Percentiles rank a stretch among this genome's conserved stretches.
Evolutionary conservation across 2,888 invertebrate species (phyloP).

Genomic region (Melanotus villosus): DNA sequence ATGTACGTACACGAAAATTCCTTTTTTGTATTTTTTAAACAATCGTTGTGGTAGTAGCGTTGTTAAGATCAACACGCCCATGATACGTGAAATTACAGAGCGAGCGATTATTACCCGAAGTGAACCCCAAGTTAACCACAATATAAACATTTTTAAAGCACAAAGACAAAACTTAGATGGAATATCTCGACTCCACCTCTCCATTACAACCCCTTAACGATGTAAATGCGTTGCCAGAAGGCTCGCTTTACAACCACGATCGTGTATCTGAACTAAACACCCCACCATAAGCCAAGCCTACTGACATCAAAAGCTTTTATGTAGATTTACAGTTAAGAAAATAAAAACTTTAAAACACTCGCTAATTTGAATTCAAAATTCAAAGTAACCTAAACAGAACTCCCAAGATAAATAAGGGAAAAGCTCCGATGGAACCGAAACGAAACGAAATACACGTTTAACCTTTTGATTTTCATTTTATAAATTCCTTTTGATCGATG

Average conservation of each 20-base stretch:
- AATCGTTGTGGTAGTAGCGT: not conserved
- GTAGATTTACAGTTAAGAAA: slow-evolving; percentile 67
- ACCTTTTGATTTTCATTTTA: slow-evolving; percentile 5
- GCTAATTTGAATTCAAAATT: slow-evolving; percentile 62
- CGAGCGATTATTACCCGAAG: slow-evolving; percentile 37
- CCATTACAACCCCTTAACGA: slow-evolving; percentile 65
- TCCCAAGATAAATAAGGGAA: slow-evolving; percentile 49
- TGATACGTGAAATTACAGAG: slow-evolving; percentile 38
- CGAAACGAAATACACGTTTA: not conserved
- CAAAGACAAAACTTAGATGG: slow-evolving; percentile 68
- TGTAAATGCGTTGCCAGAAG: slow-evolving; percentile 66
- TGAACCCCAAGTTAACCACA: slow-evolving; percentile 55
- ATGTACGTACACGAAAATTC: no score
- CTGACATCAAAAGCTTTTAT: slow-evolving; percentile 67
- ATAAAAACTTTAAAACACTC: slow-evolving; percentile 67
- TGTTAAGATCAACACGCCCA: slow-evolving; percentile 28
- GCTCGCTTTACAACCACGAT: slow-evolving; percentile 60
- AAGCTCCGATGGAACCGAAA: slow-evolving; percentile 2
- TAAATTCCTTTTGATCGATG: not conserved
- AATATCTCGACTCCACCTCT: slow-evolving; percentile 66
- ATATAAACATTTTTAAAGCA: slow-evolving; percentile 67
- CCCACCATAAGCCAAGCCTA: slow-evolving; percentile 64
- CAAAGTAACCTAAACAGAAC: slow-evolving; percentile 54
- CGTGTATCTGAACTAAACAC: slow-evolving; percentile 60
- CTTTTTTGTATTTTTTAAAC: no score